A percentile compares a stretch with the other conserved stretches of the same genome.
Conservation (phyloP, 2,888 invertebrate genomes). For the Agrotis segetum region DNA sequence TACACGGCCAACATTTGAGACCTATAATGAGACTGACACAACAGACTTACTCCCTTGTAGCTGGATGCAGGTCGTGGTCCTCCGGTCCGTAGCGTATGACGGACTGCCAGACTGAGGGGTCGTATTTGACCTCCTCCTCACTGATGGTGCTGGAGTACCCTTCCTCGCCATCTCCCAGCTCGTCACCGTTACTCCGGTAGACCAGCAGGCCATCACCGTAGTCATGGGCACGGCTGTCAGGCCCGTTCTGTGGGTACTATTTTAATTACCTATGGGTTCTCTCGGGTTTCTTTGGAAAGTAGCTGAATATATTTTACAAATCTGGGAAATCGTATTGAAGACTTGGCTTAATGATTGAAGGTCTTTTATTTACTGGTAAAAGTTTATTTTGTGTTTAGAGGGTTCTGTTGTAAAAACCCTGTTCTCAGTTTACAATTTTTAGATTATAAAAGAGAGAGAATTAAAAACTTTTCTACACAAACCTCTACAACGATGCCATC, state of each 20-base stretch:
- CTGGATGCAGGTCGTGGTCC: conserved; percentile 87
- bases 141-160: conserved; percentile 94
- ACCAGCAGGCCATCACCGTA: conserved; percentile 92
- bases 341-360: not conserved
- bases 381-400: not conserved
- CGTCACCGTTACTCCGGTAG: conserved; percentile 85
- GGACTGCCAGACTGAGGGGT: conserved; percentile 93
- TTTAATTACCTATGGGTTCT: conserved; percentile 9
- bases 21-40: not conserved
- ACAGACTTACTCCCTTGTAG: conserved; percentile 89
- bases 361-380: not conserved
- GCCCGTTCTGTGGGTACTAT: conserved; percentile 70
- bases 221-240: conserved; percentile 78
- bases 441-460: not conserved
- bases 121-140: conserved; percentile 94
- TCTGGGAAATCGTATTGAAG: not conserved
- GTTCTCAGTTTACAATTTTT: not conserved
- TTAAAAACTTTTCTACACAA: conserved; percentile 13
- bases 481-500: conserved; percentile 85
- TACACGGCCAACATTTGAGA: not conserved
- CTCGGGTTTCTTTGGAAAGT: not conserved
- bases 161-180: conserved; percentile 86
- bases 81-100: conserved; percentile 92
- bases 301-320: not conserved
- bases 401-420: not conserved